phyloP scores from a whole-genome alignment of 2,113 vertebrate genomes.

The Labeo catla region DNA sequence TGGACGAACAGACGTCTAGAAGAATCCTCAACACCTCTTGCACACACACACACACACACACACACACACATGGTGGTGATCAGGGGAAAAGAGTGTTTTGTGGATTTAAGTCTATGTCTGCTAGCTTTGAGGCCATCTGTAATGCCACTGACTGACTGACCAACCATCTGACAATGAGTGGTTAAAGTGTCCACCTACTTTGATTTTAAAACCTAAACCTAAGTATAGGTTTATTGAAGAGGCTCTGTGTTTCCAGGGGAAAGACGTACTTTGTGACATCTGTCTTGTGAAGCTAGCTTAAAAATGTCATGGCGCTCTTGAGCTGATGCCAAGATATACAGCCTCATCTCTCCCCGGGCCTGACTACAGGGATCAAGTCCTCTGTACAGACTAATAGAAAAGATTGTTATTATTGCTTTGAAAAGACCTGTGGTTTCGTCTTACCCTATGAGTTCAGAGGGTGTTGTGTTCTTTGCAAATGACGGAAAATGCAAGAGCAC shows the following conservation, averaged over 20 bases:
- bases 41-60: background rate
- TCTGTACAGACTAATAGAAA: constrained; percentile 70
- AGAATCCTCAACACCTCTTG: constrained; percentile 1
- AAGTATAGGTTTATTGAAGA: background rate
- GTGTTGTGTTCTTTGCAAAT: constrained; percentile 61
- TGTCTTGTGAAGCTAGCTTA: constrained; percentile 63
- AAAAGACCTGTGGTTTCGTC: constrained; percentile 70
- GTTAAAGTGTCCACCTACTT: background rate
- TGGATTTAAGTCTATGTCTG: background rate
- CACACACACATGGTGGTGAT: constrained; percentile 53
- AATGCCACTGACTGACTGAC: constrained; percentile 65
- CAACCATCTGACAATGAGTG: constrained; percentile 16
- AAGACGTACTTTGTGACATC: constrained; percentile 60
- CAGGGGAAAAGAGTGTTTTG: constrained; percentile 64
- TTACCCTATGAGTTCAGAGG: constrained; percentile 65
- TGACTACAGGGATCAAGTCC: constrained; percentile 71
- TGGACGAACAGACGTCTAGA: constrained; percentile 17
- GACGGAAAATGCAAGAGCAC: constrained; percentile 50
- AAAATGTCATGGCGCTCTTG: constrained; percentile 72
- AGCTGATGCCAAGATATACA: constrained; percentile 72
- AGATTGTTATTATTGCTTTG: constrained; percentile 76
- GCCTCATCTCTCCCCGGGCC: constrained; percentile 59
- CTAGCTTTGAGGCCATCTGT: background rate
- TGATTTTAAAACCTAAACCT: background rate
- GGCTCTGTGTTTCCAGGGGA: background rate